Evolutionary conservation across 2,113 vertebrate genomes (phyloP), one percentile per base, ranked within the genome.

Genomic region (Hippolais icterina): DNA sequence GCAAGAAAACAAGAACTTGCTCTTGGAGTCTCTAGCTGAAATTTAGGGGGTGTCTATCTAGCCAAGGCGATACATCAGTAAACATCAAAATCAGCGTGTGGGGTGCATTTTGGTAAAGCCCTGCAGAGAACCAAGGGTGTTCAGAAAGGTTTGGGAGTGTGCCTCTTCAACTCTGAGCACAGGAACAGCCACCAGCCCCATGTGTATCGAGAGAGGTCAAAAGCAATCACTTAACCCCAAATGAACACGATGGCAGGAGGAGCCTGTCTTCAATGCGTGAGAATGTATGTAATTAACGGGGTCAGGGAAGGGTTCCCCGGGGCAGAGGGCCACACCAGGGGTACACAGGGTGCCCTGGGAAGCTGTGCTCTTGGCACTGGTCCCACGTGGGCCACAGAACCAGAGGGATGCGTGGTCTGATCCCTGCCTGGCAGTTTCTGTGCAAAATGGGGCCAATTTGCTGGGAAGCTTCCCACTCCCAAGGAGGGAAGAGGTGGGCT

Each of bases 401-500:
- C 3, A 93, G 84, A 80, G 47, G 63, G 84, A 96, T 89, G 71
- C 68, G 31, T 85, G 88, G 92, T 92, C 88, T 94, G 79, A 95
- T 90, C 71, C 68, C 68, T 46, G 79, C 80, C 70, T 93, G 92
- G 94, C 93, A 92, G 69, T 92, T 97, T 95, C 94, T 92, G 60
- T 89, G 56, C 72, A 89, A 90, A 95, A 94, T 71, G 60, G 89
- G 95, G 89, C 96, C 94, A 81, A 84, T 95, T 93, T 96, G 71
- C 68, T 75, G 87, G 75, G 89, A 92, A 93, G 80, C 83, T 93
- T 94, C 95, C 94, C 63, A 90, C 88, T 85, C 89, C 93, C 64
- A 91, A 90, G 72, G 93, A 93, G 90, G 90, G 93, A 96, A 94
- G 91, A 93, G 95, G 96, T 96, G 92, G 96, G 96, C 95, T 42